Evolutionary conservation across 1,140 invertebrate species (phyloP).

Genomic region (Plodia interpunctella): DNA sequence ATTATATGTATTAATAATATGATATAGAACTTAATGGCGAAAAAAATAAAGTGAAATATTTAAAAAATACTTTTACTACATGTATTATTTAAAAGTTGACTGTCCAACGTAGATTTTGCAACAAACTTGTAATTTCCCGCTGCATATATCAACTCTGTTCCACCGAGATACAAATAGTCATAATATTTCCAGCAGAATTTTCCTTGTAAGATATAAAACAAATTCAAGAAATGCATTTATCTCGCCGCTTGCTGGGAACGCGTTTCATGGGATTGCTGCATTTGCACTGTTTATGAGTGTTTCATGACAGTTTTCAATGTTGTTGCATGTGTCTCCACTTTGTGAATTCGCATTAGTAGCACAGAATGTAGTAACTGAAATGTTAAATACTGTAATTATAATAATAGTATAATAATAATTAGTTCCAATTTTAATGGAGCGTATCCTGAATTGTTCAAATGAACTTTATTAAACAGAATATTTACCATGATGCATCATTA

Average conservation of each 20-base stretch:
- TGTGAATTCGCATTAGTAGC: too few relatives aligned
- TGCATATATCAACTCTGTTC: neutral
- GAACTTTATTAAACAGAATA: too few relatives aligned
- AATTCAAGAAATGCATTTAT: constrained; percentile 3
- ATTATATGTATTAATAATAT: too few relatives aligned
- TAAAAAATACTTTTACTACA: too few relatives aligned
- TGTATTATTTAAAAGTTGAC: neutral
- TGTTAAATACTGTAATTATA: too few relatives aligned
- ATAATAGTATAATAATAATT: too few relatives aligned
- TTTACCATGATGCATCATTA: too few relatives aligned
- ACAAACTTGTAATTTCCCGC: neutral
- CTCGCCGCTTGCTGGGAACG: neutral
- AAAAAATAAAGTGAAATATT: too few relatives aligned
- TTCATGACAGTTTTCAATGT: neutral
- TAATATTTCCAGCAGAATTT: constrained; percentile 1
- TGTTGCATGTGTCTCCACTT: neutral
- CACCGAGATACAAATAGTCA: neutral
- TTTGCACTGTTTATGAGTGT: constrained; percentile 1
- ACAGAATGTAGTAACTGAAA: too few relatives aligned
- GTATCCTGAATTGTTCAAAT: too few relatives aligned
- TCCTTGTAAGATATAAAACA: constrained; percentile 3
- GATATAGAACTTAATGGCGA: too few relatives aligned
- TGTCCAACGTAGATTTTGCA: neutral
- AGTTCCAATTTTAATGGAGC: too few relatives aligned
- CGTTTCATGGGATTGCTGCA: neutral